Evolutionary conservation across 2,888 invertebrate genomes (phyloP), one percentile per base, ranked within the genome.

Genomic region (Ophion costatus): DNA sequence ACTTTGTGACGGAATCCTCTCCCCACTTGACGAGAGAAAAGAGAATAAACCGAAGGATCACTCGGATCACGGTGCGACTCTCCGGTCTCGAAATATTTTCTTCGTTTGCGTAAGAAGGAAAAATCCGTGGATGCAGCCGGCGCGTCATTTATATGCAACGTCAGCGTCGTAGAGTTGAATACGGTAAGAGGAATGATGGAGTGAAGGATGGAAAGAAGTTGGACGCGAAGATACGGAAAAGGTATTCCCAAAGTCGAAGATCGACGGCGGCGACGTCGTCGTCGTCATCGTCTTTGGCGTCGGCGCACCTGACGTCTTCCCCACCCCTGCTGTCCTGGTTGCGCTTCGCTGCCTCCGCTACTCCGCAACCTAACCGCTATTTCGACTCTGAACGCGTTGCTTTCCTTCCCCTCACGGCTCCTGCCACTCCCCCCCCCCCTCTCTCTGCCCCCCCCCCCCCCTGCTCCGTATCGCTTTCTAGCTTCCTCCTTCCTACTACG

Each of bases 281-380:
- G 73, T 82, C 59, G 73, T 67, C 59, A 69, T 74, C 56, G 73
- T 67, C 64, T 61, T 74, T 61, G 70, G 82, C 84, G 82, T 75
- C 84, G 86, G 82, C 85, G 86, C 86, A 83, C 81, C 85, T 84
- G 86, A 82, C 66, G 11, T 45, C n/a, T 56, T 70, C 73, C 66
- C 67, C 64, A 77, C 38, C 61, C 67, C 6, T 61, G 9, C 45
- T n/a, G 33, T 63, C 59, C 14, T 9, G 38, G 57, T 51, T 42
- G 11, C 61, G n/a, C 45, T 51, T 63, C 67, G 20, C 45, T 45
- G 75, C 73, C 6, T 33, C n/a, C 24, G n/a, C 22, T 11, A 74
- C 20, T 73, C 51, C 6, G 20, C 51, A 38, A 42, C 63, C 11
- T 67, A 57, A 17, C 61, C 51, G 61, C 51, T 33, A 51, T 67